Evolutionary conservation across 2,888 invertebrate genomes (phyloP), one percentile per base, ranked within the genome.

Genomic region (Agonopterix alstromeriana): DNA sequence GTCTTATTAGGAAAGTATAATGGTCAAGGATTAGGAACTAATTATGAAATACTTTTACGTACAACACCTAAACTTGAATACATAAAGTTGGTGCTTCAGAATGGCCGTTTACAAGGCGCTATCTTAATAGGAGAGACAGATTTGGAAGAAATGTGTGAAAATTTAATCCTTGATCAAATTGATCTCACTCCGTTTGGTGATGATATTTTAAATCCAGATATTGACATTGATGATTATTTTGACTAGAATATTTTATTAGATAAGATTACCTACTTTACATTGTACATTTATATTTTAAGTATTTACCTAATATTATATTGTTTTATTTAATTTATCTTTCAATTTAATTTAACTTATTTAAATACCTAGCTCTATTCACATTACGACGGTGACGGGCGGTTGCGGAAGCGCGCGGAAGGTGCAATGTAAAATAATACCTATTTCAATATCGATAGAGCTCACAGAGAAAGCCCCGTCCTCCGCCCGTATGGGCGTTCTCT

Each of bases 151-250:
- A 98, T 97, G 77, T 97, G 98, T 82, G 99, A 99, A 86, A 99
- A 99, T 89, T 90, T 99, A 53, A 99, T 99, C 68, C 90, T 99
- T 36, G 97, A 99, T 89, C 95, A 97, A 74, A 91, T 97, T 51
- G 98, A 99, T 86, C 88, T 99, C 51, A 93, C 94, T 48, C 90
- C 92, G 8, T 95, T 94, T 77, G 98, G 97, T 49, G 97, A 98
- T 77, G 95, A 98, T 77, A 93, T 99, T 61, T 90, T 99, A 8
- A 94, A 99, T 90, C 98, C 98, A 12, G 92, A 96, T 73, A 95
- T 99, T 69, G 99, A 99, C 76, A 96, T 99, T 67, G 99, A 99
- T 82, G 99, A 99, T 89, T 99, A 97, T 87, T 99, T 99, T 92
- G 99, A 99, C 91, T 99, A 81, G 38, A 11, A 11, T 46, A 17